phyloP scores from a whole-genome alignment of 2,113 vertebrate genomes.

The Poeciliopsis prolifica region DNA sequence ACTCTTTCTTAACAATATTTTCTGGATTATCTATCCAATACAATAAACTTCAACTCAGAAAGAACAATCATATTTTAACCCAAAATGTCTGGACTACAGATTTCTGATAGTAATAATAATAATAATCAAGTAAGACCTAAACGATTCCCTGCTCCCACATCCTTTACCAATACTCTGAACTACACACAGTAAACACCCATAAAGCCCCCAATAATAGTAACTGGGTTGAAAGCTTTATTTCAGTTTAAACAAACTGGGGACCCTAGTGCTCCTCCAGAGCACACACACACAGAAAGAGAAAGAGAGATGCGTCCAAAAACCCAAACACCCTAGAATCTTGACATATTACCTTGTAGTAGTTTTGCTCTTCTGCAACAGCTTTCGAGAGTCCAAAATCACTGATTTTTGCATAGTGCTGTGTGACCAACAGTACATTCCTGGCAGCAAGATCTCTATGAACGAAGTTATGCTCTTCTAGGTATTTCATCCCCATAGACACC shows the following conservation, averaged over 20 bases:
- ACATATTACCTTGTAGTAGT: conserved; percentile 70
- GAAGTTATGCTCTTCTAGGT: conserved; percentile 95
- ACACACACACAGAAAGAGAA: too few species aligned
- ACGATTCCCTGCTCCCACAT: not conserved
- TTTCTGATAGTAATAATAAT: not conserved
- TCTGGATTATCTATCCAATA: too few species aligned
- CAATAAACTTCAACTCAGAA: too few species aligned
- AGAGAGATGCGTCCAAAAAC: too few species aligned
- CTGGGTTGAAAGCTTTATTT: conserved; percentile 50
- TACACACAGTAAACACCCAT: not conserved
- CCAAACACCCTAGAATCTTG: too few species aligned
- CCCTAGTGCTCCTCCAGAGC: too few species aligned
- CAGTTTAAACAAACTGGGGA: conserved; percentile 23
- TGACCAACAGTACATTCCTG: conserved; percentile 93
- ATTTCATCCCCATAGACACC: conserved; percentile 98
- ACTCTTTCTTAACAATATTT: too few species aligned
- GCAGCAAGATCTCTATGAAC: conserved; percentile 97
- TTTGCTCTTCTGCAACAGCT: conserved; percentile 84
- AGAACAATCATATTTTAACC: too few species aligned
- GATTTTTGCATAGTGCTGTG: conserved; percentile 98
- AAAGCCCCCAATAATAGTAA: not conserved
- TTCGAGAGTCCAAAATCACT: conserved; percentile 99
- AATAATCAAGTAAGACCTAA: not conserved
- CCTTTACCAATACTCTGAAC: not conserved
- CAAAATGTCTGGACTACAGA: too few species aligned